Evolutionary conservation across 2,888 invertebrate genomes (phyloP), one percentile per base, ranked within the genome.

Genomic region (Cheilosia grossa): DNA sequence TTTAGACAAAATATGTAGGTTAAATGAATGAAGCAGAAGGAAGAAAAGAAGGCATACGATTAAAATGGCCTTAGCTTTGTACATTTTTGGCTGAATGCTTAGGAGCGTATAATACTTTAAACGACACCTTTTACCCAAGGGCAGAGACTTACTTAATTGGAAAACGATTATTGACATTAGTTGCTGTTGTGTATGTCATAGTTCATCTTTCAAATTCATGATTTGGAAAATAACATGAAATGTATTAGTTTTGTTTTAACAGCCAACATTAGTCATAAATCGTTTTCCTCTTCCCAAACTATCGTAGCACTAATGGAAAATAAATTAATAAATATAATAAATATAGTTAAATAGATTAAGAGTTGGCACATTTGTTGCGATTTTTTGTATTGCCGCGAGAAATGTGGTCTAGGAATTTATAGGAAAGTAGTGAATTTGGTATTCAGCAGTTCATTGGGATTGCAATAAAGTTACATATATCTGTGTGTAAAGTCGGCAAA

Each of bases 41-140:
- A 63, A n/a, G 27, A 15, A 44, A 19, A 56, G 30, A 27, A 64
- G 30, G 61, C 54, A 47, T 30, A 30, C 51, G 73, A 9, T 44
- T 63, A 30, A 63, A 24, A 40, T 24, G 17, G 21, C 19, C 19
- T 54, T 33, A 59, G 66, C 67, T 74, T 79, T 74, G 49, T 80
- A 82, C 33, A 82, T 73, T 59, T 66, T 54, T 66, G 54, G 33
- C 24, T 72, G 49, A 67, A 72, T 77, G 63, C 40, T 42, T 27
- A 63, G 49, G 24, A 74, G 64, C 40, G 54, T 54, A 54, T 51
- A 72, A 51, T 69, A 74, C 21, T 58, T 69, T 37, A 49, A 54
- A 66, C 63, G 64, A 70, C 33, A 83, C 83, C 83, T 83, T 83
- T 83, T 83, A 83, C 83, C 83, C 83, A 80, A 74, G 74, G 80